A percentile compares a stretch with the other conserved stretches of the same genome.
phyloP scores from a whole-genome alignment of 2,888 invertebrate genomes.

The Neoaliturus tenellus region DNA sequence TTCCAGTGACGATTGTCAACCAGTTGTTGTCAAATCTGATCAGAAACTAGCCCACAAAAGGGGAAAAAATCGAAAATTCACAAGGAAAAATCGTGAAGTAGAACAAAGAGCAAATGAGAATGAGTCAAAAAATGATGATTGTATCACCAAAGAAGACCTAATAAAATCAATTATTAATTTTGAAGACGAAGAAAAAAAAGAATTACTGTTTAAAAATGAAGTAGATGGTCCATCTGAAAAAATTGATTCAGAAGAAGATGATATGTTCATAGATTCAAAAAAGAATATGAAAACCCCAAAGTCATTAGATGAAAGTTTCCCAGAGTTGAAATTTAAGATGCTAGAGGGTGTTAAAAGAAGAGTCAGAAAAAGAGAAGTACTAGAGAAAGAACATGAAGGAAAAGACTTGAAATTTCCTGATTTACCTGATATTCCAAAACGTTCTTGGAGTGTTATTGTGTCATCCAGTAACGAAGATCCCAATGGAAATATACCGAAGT shows the following conservation, averaged over 20 bases:
- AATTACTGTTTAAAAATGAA: background rate
- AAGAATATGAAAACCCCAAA: background rate
- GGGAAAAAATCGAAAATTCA: slow-evolving; percentile 34
- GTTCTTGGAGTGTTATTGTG: slow-evolving; percentile 54
- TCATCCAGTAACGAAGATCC: slow-evolving; percentile 39
- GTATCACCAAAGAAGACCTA: background rate
- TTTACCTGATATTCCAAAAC: slow-evolving; percentile 32
- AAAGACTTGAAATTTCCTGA: background rate
- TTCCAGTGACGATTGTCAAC: slow-evolving; percentile 63
- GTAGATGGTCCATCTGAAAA: background rate
- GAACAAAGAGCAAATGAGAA: slow-evolving; percentile 9
- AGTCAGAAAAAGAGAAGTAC: slow-evolving; percentile 25
- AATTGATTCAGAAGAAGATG: slow-evolving; percentile 45
- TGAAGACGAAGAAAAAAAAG: slow-evolving; percentile 1
- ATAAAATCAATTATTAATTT: background rate
- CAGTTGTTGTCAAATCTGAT: slow-evolving; percentile 49
- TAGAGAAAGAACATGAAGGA: background rate
- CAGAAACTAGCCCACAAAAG: slow-evolving; percentile 30
- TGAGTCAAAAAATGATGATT: slow-evolving; percentile 40
- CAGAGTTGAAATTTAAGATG: slow-evolving; percentile 6
- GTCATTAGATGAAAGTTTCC: slow-evolving; percentile 18
- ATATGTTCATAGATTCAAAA: background rate
- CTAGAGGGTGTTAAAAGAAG: slow-evolving; percentile 47
- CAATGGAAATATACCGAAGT: slow-evolving; percentile 27
- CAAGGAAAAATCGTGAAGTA: slow-evolving; percentile 26